A percentile compares a stretch with the other conserved stretches of the same genome.
These are phyloP conservation scores for Brachionus angularis DNA, from an alignment of 1,140 invertebrate species.

Conservation along the genomic window DNA sequence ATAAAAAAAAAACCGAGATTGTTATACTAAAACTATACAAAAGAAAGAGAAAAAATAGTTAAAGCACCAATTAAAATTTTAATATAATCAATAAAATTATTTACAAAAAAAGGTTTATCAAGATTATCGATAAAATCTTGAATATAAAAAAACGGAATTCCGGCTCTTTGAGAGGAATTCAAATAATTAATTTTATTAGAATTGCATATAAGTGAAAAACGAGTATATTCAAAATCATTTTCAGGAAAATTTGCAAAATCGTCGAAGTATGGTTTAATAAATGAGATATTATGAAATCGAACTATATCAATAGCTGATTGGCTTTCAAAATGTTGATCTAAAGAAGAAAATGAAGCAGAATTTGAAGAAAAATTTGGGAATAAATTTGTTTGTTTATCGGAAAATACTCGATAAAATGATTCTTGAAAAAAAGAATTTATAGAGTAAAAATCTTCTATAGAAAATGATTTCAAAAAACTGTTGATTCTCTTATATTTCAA, in stretches of 20 bases:
- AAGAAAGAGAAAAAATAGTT: background rate
- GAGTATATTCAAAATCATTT: background rate
- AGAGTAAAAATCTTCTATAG: background rate
- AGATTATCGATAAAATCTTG: background rate
- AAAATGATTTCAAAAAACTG: no score
- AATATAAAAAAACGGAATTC: background rate
- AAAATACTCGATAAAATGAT: background rate
- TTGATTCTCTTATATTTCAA: no score
- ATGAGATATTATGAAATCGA: background rate
- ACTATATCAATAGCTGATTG: background rate
- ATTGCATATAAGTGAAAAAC: background rate
- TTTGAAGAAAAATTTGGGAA: no score
- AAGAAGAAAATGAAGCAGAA: background rate
- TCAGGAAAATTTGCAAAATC: slow-evolving; percentile 11
- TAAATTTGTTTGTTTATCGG: no score
- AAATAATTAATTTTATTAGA: background rate
- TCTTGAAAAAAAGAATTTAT: background rate
- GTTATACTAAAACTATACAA: slow-evolving; percentile 7
- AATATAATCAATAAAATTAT: background rate
- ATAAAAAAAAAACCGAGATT: slow-evolving; percentile 9
- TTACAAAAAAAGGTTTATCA: background rate
- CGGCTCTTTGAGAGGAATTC: background rate
- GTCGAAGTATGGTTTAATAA: background rate
- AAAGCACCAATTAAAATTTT: background rate
- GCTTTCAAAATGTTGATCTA: background rate